A percentile compares a stretch with the other conserved stretches of the same genome.
Conservation (phyloP, 2,797 vertebrate species). For the Microctenopoma steveboyesi region DNA sequence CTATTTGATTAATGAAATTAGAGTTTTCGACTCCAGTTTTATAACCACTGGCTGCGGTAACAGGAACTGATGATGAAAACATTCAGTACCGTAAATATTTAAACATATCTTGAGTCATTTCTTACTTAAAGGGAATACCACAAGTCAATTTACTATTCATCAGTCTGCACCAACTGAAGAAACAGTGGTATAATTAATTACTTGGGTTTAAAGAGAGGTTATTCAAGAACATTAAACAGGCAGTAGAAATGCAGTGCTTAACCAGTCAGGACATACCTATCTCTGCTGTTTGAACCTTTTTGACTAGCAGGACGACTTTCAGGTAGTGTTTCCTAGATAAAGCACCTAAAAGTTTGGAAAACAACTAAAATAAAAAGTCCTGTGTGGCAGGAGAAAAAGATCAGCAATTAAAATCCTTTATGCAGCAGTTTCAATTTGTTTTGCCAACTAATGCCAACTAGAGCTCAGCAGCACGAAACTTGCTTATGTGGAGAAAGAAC, state of each 20-base stretch:
- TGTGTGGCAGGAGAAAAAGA: not conserved
- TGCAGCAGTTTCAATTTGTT: conserved; percentile 12
- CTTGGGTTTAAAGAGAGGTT: not conserved
- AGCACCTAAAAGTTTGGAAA: not conserved
- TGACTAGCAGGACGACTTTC: not conserved
- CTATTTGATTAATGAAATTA: not conserved
- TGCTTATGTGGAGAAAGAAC: not conserved
- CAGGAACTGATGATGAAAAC: not conserved
- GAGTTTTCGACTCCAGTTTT: not conserved
- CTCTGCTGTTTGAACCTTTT: not conserved
- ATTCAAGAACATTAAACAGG: not conserved
- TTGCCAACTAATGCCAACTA: not conserved
- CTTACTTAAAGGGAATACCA: too few relatives aligned
- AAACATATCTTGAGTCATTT: too few relatives aligned
- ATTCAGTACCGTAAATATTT: not conserved
- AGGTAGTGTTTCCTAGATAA: not conserved
- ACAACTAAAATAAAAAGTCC: not conserved
- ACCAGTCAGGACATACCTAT: not conserved
- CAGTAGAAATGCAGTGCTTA: conserved; percentile 1
- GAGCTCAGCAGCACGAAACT: not conserved
- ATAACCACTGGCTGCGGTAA: not conserved
- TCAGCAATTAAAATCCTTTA: conserved; percentile 1
- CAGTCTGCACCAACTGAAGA: not conserved
- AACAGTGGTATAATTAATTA: not conserved
- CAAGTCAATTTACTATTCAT: conserved; percentile 4